phyloP scores from a whole-genome alignment of 1,140 invertebrate genomes.

The Cotesia chilonis region DNA sequence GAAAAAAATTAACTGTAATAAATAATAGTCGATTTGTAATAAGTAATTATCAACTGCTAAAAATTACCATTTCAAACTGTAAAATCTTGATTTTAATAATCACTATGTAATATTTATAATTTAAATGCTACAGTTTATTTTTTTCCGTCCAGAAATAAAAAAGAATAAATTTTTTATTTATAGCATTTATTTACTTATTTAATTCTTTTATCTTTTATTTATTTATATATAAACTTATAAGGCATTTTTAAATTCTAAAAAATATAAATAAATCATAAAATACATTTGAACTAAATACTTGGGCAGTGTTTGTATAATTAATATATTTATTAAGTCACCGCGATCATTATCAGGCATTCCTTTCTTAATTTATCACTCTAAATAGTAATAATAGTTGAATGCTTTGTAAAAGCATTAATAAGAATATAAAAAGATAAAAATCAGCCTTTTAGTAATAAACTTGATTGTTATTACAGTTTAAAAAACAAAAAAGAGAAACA shows the following conservation, averaged over 20 bases:
- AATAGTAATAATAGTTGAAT: slow-evolving; percentile 8
- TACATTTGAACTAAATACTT: slow-evolving; percentile 52
- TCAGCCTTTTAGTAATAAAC: slow-evolving; percentile 53
- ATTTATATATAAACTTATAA: slow-evolving; percentile 4
- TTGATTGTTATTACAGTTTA: slow-evolving; percentile 37
- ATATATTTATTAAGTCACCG: slow-evolving; percentile 32
- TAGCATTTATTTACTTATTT: no score
- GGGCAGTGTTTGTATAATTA: slow-evolving; percentile 51
- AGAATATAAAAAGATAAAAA: slow-evolving; percentile 34
- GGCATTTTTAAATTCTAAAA: slow-evolving; percentile 37
- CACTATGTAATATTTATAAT: no score
- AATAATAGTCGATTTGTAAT: no score
- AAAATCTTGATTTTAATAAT: no score
- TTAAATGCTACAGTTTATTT: no score
- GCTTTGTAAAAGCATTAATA: slow-evolving; percentile 13
- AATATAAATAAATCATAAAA: slow-evolving; percentile 49
- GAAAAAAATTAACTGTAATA: no score
- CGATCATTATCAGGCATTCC: slow-evolving; percentile 26
- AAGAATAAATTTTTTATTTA: no score
- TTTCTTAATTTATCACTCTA: no score
- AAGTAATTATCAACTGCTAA: no score
- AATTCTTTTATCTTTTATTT: not conserved
- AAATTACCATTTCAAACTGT: no score
- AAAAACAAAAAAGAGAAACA: slow-evolving; percentile 39
- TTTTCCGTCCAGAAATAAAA: no score